A percentile compares a stretch with the other conserved stretches of the same genome.
These are phyloP conservation scores for Drosophila serrata DNA, from an alignment of 1,140 invertebrate genomes.

Conservation along the genomic window DNA sequence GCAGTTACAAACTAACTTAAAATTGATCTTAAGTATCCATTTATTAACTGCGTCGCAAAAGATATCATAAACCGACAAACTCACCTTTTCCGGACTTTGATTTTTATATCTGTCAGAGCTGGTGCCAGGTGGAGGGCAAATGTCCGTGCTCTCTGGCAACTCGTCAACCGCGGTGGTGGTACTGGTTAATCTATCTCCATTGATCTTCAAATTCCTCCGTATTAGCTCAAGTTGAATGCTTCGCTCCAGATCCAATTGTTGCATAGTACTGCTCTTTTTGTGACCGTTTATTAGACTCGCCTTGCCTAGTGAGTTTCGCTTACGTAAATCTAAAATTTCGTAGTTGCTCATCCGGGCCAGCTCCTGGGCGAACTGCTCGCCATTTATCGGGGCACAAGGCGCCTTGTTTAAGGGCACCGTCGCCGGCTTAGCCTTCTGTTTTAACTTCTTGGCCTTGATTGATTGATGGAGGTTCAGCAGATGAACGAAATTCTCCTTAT, in stretches of 20 bases:
- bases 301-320: conserved; percentile 63
- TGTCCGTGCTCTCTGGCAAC: neutral
- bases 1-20: neutral
- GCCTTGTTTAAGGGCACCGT: conserved; percentile 62
- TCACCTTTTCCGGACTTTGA: neutral
- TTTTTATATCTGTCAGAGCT: neutral
- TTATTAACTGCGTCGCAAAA: neutral
- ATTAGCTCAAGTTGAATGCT: conserved; percentile 60
- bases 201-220: conserved; percentile 36
- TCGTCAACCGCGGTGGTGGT: neutral
- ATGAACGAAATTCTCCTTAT: conserved; percentile 28
- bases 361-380: conserved; percentile 68
- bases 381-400: conserved; percentile 66
- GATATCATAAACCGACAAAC: neutral
- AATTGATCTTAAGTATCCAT: neutral
- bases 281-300: conserved; percentile 41
- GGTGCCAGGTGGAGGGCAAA: neutral
- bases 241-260: conserved; percentile 46
- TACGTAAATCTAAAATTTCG: conserved; percentile 77
- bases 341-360: conserved; percentile 64
- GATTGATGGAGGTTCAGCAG: conserved; percentile 60
- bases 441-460: conserved; percentile 2
- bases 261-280: neutral
- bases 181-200: neutral
- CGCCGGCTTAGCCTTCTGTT: neutral